Evolutionary conservation across 2,888 invertebrate genomes (phyloP), one percentile per base, ranked within the genome.

Genomic region (Octonoba sinensis): DNA sequence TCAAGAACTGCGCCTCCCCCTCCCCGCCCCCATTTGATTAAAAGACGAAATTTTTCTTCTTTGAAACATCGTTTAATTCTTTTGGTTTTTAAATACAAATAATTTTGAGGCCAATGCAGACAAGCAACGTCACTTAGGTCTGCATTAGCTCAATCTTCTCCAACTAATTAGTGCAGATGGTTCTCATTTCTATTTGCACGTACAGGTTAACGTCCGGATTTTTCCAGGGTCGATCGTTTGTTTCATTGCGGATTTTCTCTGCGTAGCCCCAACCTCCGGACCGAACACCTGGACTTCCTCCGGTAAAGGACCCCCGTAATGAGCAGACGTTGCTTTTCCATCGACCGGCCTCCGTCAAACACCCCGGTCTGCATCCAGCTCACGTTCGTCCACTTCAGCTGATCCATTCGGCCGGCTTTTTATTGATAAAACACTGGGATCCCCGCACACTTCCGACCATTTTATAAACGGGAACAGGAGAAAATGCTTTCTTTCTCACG

Each of bases 401-500:
- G 76, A 70, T 54, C 64, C 65, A 66, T 49, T 60, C 67, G 27
- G 36, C 15, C 46, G 44, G 22, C 47, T 65, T 46, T 59, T 57
- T 36, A 56, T 69, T 64, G 69, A 56, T 60, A 69, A 57, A 69
- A 62, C 64, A 27, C 67, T 20, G 65, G 65, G 24, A 49, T 22
- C 65, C 47, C 51, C 56, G 20, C 13, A 65, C n/a, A 27, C 27
- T 47, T 60, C 69, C 57, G 36, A 36, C 36, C 36, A 36, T 36
- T 36, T 36, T 36, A 36, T 36, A 36, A 36, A 36, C 36, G 46
- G 36, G 62, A 62, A 62, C 46, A 44, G 57, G 47, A 44, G 70
- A 64, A 15, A 76, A 69, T 27, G 59, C 18, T 64, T 77, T 60
- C 69, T 77, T 65, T 65, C 76, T 64, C 76, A 70, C 69, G 76